Base-by-base conservation (phyloP, 2,113 vertebrate genomes). In the Hemichromis elongatus region DNA sequence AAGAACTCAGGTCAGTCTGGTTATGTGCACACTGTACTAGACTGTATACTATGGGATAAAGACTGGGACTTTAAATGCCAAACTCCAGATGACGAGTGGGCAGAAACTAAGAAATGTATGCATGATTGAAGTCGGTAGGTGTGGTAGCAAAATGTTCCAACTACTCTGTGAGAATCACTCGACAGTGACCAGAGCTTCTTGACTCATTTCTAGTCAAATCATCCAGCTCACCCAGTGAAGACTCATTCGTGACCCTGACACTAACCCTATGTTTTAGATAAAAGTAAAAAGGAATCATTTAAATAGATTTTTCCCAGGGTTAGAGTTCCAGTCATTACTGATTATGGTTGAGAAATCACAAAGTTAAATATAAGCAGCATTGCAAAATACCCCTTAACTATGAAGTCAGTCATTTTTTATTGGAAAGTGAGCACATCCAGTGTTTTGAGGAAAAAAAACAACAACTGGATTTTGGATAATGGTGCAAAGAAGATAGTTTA, bases 1-100 rank as follows among this genome's bases (percentile, higher is more conserved):
- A 98, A 86, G 97, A 98, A 79, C 97, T 99, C 88, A 97, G 97
- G 98, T 99, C 90, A 93, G 95, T 86, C 66, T n/a, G 16, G 24
- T 18, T 33, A 95, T 96, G 84, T 91, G 24, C 28, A 26, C 78
- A 75, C 66, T 66, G 52, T 70, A 66, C 61, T 66, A 66, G 19
- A 66, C 11, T 66, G 33, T 63, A 18, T 70, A 63, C 66, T 66
- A 13, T 70, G 59, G 59, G 9, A 78, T 16, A 1, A 6, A 30
- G 30, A 80, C 26, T 26, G 53, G 26, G 37, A 82, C 2, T n/a
- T 24, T 30, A 63, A 56, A 57, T 47, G 1, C 10, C 40, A 77
- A 9, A 70, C 47, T 24, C 19, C 35, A 75, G 19, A 19, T 26
- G 26, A 21, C 6, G 30, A 9, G 24, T 5, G 16, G 5, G 61